Conservation (phyloP, 2,797 vertebrate genomes). For the Sciaenops ocellatus region DNA sequence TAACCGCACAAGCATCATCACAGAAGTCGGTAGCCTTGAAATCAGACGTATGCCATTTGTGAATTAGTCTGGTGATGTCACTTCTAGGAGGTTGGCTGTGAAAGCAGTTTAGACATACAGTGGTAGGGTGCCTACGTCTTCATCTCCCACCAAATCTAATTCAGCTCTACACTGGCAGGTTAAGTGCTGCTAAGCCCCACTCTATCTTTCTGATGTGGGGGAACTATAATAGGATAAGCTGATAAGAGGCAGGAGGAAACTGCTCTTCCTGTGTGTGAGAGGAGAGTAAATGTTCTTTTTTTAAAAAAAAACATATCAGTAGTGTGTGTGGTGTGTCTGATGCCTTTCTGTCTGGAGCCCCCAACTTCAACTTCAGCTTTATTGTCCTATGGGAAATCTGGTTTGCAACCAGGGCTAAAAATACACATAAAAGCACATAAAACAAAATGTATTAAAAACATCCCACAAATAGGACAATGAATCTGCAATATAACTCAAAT, state of each 20-base stretch:
- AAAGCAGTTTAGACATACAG: not conserved
- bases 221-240: constrained; percentile 53
- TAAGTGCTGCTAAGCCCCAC: constrained; percentile 61
- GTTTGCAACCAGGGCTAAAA: constrained; percentile 27
- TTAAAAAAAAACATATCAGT: not conserved
- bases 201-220: constrained; percentile 53
- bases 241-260: constrained; percentile 33
- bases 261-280: constrained; percentile 25
- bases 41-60: no score
- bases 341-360: constrained; percentile 28
- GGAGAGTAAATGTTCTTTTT: constrained; percentile 23
- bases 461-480: constrained; percentile 7
- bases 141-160: constrained; percentile 54
- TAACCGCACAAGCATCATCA: no score
- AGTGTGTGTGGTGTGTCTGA: constrained; percentile 10
- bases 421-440: constrained; percentile 31
- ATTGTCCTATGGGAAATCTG: constrained; percentile 1
- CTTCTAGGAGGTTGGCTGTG: not conserved
- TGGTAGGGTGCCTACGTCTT: constrained; percentile 27
- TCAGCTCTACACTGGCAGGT: constrained; percentile 34
- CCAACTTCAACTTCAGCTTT: constrained; percentile 35
- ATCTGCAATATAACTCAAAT: constrained; percentile 2
- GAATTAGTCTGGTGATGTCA: no score
- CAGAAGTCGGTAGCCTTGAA: no score
- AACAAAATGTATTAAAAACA: constrained; percentile 27